phyloP scores from a whole-genome alignment of 2,113 vertebrate genomes.

The Dasyurus viverrinus region DNA sequence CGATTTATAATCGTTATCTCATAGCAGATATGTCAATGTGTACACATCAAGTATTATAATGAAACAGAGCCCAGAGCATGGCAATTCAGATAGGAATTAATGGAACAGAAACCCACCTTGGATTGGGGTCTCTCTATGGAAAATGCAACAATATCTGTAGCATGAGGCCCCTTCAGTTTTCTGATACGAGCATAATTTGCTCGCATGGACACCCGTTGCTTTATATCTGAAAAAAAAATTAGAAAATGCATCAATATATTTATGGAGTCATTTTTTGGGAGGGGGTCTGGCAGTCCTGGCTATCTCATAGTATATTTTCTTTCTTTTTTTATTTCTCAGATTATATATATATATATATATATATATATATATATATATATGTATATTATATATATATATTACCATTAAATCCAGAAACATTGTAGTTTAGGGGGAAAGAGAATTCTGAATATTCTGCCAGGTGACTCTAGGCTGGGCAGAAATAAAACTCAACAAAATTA shows the following conservation, averaged over 20 bases:
- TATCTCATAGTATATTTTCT: neutral
- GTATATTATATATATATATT: neutral
- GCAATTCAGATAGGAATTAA: neutral
- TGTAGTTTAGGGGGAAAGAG: neutral
- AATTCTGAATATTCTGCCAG: neutral
- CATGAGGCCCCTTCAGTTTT: slow-evolving; percentile 70
- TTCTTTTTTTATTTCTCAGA: slow-evolving; percentile 11
- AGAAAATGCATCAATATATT: slow-evolving; percentile 32
- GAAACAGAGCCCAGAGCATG: neutral
- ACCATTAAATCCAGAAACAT: neutral
- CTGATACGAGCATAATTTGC: slow-evolving; percentile 76
- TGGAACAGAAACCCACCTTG: slow-evolving; percentile 3
- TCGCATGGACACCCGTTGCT: slow-evolving; percentile 72
- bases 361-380: no score
- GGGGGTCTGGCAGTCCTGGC: neutral
- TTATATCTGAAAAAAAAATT: slow-evolving; percentile 71
- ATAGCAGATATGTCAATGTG: neutral
- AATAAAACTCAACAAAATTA: neutral
- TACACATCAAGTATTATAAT: neutral
- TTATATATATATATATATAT: no score
- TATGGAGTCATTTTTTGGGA: slow-evolving; percentile 38
- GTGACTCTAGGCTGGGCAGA: neutral
- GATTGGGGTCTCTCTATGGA: slow-evolving; percentile 16
- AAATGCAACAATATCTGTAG: slow-evolving; percentile 48
- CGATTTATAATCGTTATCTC: neutral